Evolutionary conservation across 2,888 invertebrate species (phyloP).

Genomic region (Leptura quadrifasciata): DNA sequence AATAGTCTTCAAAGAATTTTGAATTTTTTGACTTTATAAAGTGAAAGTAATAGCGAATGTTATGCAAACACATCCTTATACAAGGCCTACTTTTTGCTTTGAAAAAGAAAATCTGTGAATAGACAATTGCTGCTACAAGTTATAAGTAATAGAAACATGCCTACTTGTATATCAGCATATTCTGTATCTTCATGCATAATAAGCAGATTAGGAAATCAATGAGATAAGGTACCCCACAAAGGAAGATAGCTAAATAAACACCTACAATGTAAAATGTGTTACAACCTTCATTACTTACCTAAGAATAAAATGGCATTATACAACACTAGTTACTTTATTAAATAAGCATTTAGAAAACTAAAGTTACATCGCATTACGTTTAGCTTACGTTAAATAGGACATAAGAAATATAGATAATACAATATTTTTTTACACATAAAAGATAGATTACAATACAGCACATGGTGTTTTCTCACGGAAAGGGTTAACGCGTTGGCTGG

Average conservation of each 20-base stretch:
- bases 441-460: conserved; percentile 74
- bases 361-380: conserved; percentile 37
- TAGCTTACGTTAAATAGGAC: conserved; percentile 18
- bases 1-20: too few relatives aligned
- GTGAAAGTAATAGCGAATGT: too few relatives aligned
- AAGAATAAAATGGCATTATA: conserved; percentile 11
- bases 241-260: neutral
- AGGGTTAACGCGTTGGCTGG: conserved; percentile 95
- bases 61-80: too few relatives aligned
- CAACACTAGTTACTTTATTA: conserved; percentile 32
- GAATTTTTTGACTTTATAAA: too few relatives aligned
- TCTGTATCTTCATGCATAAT: too few relatives aligned
- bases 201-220: neutral
- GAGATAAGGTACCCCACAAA: neutral
- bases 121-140: too few relatives aligned
- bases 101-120: too few relatives aligned
- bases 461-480: conserved; percentile 96
- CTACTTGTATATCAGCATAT: too few relatives aligned
- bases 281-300: neutral
- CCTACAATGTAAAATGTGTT: neutral
- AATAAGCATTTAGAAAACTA: conserved; percentile 39
- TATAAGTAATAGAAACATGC: too few relatives aligned
- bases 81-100: too few relatives aligned
- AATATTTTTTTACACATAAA: conserved; percentile 17
- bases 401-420: conserved; percentile 29